These are phyloP conservation scores for Origma solitaria DNA, from an alignment of 2,113 vertebrate species.

Conservation along the genomic window DNA sequence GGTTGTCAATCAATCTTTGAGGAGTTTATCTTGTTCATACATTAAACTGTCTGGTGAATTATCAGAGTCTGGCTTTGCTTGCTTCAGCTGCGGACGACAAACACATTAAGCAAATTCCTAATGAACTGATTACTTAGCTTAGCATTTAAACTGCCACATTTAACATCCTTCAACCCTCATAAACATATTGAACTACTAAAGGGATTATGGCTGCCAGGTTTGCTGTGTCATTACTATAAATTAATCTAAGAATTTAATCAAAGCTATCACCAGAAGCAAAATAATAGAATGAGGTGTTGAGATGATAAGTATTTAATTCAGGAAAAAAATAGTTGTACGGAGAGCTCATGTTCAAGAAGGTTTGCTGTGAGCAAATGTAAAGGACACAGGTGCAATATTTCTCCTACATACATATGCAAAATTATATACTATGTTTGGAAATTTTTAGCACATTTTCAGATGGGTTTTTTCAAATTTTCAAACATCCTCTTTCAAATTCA, in stretches of 20 bases:
- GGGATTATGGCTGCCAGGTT: constrained; percentile 46
- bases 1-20: not conserved
- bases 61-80: not conserved
- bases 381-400: not conserved
- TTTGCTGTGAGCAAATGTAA: not conserved
- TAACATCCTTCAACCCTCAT: constrained; percentile 55
- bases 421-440: not conserved
- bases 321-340: not conserved
- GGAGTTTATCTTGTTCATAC: not conserved
- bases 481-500: not conserved
- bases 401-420: not conserved
- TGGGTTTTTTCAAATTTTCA: not conserved
- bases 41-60: constrained; percentile 40
- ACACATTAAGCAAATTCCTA: constrained; percentile 59
- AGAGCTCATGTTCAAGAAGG: not conserved
- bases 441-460: not conserved
- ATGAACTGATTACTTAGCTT: constrained; percentile 69
- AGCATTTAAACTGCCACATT: constrained; percentile 63
- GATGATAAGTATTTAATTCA: not conserved
- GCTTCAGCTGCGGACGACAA: constrained; percentile 33
- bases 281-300: not conserved
- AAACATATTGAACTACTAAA: constrained; percentile 60
- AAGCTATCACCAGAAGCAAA: constrained; percentile 8
- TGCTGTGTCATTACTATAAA: constrained; percentile 51
- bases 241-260: constrained; percentile 59